Base-by-base conservation (phyloP, 1,140 invertebrate genomes). In the Drosophila obscura region DNA sequence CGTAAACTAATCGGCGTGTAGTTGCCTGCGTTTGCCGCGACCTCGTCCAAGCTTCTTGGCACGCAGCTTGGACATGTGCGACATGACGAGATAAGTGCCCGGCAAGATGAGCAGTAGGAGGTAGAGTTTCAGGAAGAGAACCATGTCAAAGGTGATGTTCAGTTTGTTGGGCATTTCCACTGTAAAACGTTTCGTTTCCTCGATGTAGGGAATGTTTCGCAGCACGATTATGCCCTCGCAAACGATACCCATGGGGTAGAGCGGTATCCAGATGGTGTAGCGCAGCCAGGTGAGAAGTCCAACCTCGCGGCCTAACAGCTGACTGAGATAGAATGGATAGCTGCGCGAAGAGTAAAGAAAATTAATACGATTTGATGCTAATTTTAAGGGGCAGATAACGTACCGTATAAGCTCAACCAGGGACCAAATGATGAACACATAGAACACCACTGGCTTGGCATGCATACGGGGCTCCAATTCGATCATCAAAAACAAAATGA, bases 201-300 rank as follows among this genome's bases (percentile, higher is more conserved):
- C 96, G 92, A 98, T 97, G 81, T 97, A 97, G 4, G 97, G 96
- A 91, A 98, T 96, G 91, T 96, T 95, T 71, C 95, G 93, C 9
- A 97, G 92, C 35, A 97, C 93, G 39, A 97, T 94, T 4, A 96
- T 95, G 52, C 96, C 96, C 94, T 99, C 98, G 87, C 96, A 96
- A 2, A 98, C 73, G 80, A 98, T 95, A 13, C 97, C 97, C 49
- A 98, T 83, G 0, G 98, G 98, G 92, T 98, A 99, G 0, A 99
- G 93, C 0, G 96, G 95, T 63, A 99, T 97, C 98, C 98, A 99
- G 35, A 97, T 94, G 0, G 96, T 96, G 87, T 99, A 99, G 26
- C 98, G 94, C 0, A 98, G 92, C 98, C 97, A 99, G 0, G 97
- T 98, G n/a, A 99, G 90, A 15, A 97, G 80, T 41, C 94, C 93